Evolutionary conservation across 2,113 vertebrate species (phyloP).

Genomic region (Dermatemys mawii): DNA sequence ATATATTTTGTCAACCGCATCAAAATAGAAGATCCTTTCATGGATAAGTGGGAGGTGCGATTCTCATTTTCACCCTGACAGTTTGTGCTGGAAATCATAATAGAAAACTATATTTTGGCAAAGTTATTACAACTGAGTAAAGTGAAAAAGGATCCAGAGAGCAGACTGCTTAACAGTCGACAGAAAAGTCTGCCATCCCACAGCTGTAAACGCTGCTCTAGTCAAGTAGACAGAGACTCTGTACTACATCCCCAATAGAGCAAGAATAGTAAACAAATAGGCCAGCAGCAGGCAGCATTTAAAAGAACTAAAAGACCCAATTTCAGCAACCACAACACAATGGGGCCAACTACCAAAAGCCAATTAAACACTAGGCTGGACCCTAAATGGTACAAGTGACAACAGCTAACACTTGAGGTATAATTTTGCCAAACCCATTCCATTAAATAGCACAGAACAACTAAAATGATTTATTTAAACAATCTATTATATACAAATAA

Average conservation of each 20-base stretch:
- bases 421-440: background rate
- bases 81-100: background rate
- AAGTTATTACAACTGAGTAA: background rate
- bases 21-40: background rate
- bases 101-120: background rate
- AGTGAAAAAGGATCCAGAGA: background rate
- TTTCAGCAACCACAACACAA: background rate
- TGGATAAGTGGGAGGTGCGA: background rate
- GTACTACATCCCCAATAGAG: background rate
- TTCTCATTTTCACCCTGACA: background rate
- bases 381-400: background rate
- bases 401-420: background rate
- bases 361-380: background rate
- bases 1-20: background rate
- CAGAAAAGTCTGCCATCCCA: background rate
- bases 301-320: background rate
- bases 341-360: background rate
- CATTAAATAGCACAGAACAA: background rate
- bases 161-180: background rate
- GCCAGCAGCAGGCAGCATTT: background rate
- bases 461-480: background rate
- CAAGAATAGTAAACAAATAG: background rate
- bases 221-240: background rate
- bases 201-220: background rate
- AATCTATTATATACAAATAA: rapidly evolving